Evolutionary conservation across 2,888 invertebrate species (phyloP).

Genomic region (Deilephila porcellus): DNA sequence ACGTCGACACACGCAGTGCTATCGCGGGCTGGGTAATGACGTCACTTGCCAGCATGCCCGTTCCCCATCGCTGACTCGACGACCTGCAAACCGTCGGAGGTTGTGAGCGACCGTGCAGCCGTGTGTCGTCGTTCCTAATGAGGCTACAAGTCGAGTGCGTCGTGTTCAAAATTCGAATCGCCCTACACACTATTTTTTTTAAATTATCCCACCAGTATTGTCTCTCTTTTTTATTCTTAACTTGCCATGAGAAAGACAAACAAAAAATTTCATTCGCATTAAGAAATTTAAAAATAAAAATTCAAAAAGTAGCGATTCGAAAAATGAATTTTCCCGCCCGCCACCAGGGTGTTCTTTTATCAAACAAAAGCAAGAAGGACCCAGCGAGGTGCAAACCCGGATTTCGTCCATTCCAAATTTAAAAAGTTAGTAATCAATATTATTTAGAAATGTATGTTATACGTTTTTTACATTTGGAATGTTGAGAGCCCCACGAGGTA

Average conservation of each 20-base stretch:
- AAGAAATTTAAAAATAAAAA: too few species aligned
- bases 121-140: conserved; percentile 83
- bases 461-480: conserved; percentile 57
- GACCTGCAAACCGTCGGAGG: conserved; percentile 78
- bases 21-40: conserved; percentile 53
- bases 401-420: conserved; percentile 56
- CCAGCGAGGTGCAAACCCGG: conserved; percentile 64
- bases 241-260: not conserved
- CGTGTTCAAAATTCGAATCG: conserved; percentile 28
- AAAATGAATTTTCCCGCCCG: conserved; percentile 55
- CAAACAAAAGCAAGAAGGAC: conserved; percentile 63
- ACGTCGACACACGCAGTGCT: conserved; percentile 82
- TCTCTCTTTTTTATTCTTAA: not conserved
- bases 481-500: conserved; percentile 74
- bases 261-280: conserved; percentile 4
- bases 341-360: conserved; percentile 74
- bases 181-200: not conserved
- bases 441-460: conserved; percentile 30
- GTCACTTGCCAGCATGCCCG: conserved; percentile 77
- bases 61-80: conserved; percentile 71
- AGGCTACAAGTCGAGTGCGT: conserved; percentile 55
- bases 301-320: conserved; percentile 28
- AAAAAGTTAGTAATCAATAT: conserved; percentile 35
- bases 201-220: not conserved
- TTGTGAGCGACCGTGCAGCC: conserved; percentile 72